Base-by-base conservation (phyloP, 35 echinoderm and acorn worm genomes). In the Patiria miniata region DNA sequence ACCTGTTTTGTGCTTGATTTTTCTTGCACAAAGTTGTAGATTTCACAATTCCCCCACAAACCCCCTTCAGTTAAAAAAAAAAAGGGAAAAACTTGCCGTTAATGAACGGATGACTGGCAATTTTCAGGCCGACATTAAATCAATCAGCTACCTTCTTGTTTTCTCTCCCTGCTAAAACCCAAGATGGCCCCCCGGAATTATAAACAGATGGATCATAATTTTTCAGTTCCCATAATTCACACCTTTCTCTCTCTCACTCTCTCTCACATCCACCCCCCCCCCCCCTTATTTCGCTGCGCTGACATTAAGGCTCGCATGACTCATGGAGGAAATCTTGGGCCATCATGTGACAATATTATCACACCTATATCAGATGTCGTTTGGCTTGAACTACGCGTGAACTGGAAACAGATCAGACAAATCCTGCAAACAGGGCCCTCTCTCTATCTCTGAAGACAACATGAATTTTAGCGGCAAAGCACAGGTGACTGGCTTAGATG, bases 311-410 rank as follows among this genome's bases (percentile, higher is more conserved):
- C 19, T 47, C 4, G 42, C 14, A 73, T 73, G 65, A 73, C 19
- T 73, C 65, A 73, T 23, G 14, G 26, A 36, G 65, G 65, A 32
- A 26, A 73, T 73, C 65, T 32, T 73, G 65, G 65, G 65, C 34
- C 65, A 73, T 73, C 65, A 73, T 73, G 65, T 73, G 65, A 73
- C 65, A 73, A 73, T 73, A 73, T 73, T 73, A 73, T 73, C 65
- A 30, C 65, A 73, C 65, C 29, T 73, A 73, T 73, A 73, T 73
- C 29, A 32, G 8, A 6, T 73, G 34, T 73, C 65, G n/a, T 34
- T 34, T 32, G 21, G 65, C 65, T 73, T 32, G 8, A 73, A 34
- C 65, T 73, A 2, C 65, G 29, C 65, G 15, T 73, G 65, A 73
- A 30, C 65, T 47, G 42, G 42, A 47, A 47, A 47, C 42, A 47